These are phyloP conservation scores for Charina bottae DNA, from an alignment of 2,113 vertebrate species.

Conservation along the genomic window DNA sequence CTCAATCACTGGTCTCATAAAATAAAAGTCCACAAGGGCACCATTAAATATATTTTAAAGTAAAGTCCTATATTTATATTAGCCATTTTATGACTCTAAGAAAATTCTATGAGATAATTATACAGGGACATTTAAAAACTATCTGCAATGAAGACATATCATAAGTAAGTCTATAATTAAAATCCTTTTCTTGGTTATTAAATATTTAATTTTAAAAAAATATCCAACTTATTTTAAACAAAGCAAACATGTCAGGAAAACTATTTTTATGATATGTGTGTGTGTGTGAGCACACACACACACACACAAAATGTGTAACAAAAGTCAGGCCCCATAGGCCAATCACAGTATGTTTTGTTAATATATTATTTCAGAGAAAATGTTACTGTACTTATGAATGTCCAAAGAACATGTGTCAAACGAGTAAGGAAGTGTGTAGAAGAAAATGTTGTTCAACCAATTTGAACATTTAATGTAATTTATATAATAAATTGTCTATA, in stretches of 20 bases:
- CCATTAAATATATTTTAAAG: constrained; percentile 32
- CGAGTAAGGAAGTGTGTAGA: too few species aligned
- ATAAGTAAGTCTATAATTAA: background rate
- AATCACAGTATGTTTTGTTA: too few species aligned
- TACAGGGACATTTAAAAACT: background rate
- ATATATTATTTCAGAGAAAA: too few species aligned
- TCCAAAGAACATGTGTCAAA: too few species aligned
- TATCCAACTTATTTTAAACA: constrained; percentile 20
- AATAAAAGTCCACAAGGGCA: constrained; percentile 30
- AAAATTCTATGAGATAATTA: constrained; percentile 34
- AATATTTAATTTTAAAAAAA: background rate
- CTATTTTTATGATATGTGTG: too few species aligned
- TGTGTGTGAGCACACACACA: too few species aligned
- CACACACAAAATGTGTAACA: too few species aligned
- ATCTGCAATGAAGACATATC: background rate
- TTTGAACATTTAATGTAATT: too few species aligned
- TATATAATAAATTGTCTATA: too few species aligned
- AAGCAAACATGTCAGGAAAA: background rate
- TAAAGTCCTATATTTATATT: constrained; percentile 20
- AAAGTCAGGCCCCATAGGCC: too few species aligned
- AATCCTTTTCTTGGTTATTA: constrained; percentile 8
- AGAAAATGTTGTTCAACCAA: too few species aligned
- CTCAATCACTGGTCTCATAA: constrained; percentile 34
- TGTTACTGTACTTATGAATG: too few species aligned
- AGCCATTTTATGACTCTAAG: constrained; percentile 57